Conservation (phyloP, 2,888 invertebrate genomes). For the Yponomeuta plumbellus region DNA sequence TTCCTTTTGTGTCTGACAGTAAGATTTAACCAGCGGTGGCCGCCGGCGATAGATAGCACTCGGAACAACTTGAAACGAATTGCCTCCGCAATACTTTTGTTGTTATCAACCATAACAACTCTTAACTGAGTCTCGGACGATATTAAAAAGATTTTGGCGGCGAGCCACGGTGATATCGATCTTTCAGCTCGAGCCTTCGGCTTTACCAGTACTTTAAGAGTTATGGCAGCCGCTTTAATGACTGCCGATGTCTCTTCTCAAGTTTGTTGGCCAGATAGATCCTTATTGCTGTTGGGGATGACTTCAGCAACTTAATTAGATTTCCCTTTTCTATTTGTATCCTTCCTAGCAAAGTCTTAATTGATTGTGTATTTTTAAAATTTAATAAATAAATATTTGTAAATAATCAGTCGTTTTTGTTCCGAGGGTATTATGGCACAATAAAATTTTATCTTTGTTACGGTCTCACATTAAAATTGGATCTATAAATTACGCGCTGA, state of each 20-base stretch:
- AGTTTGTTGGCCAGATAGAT: constrained; percentile 35
- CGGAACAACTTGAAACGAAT: constrained; percentile 56
- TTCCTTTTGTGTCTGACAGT: constrained; percentile 64
- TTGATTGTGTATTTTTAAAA: too few relatives aligned
- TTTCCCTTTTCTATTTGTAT: background rate
- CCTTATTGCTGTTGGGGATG: constrained; percentile 8
- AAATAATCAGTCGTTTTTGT: background rate
- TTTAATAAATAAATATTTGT: background rate
- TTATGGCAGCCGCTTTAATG: constrained; percentile 68
- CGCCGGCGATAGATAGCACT: constrained; percentile 43
- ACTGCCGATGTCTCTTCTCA: constrained; percentile 67
- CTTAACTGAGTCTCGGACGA: constrained; percentile 58
- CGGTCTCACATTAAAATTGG: background rate
- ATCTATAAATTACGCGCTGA: background rate
- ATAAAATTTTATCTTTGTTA: background rate
- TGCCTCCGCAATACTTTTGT: constrained; percentile 68
- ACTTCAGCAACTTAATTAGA: background rate
- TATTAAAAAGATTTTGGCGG: constrained; percentile 76
- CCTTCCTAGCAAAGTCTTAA: too few relatives aligned
- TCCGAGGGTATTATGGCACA: background rate
- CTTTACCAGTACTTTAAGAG: constrained; percentile 65
- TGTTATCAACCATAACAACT: constrained; percentile 70
- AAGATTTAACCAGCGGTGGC: constrained; percentile 62
- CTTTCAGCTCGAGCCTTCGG: constrained; percentile 72
- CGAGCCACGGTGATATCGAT: constrained; percentile 72